These are phyloP conservation scores for Hepsetus odoe DNA, from an alignment of 2,113 vertebrate genomes.

Conservation along the genomic window DNA sequence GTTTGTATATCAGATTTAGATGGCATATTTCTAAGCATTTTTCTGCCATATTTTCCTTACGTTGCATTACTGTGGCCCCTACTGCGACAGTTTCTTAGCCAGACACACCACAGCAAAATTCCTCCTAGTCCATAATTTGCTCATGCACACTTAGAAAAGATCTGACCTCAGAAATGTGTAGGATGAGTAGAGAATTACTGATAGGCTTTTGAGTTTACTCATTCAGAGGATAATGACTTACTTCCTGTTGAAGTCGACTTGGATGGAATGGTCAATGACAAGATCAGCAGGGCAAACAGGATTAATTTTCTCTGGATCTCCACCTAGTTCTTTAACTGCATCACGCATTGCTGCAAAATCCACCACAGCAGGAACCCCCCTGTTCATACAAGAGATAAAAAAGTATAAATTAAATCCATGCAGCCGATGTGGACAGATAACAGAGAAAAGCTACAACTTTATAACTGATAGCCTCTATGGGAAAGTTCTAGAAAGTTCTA, in stretches of 20 bases:
- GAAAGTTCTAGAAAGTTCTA: neutral
- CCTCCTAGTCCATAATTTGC: neutral
- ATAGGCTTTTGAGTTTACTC: neutral
- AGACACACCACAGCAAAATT: neutral
- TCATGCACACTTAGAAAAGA: neutral
- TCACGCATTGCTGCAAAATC: constrained; percentile 98
- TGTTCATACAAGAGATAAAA: constrained; percentile 56
- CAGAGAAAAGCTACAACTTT: neutral
- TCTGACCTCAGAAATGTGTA: neutral
- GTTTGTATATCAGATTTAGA: neutral
- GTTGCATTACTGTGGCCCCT: neutral
- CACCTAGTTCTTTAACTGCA: constrained; percentile 88
- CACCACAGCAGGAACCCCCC: constrained; percentile 94
- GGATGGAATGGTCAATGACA: constrained; percentile 97
- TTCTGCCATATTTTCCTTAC: neutral
- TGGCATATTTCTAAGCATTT: neutral
- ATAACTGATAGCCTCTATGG: neutral
- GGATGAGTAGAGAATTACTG: neutral
- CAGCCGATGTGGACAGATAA: neutral
- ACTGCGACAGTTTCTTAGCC: neutral
- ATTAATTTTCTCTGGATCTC: constrained; percentile 94
- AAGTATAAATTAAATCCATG: neutral
- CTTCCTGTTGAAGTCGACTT: constrained; percentile 96
- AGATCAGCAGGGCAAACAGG: constrained; percentile 95
- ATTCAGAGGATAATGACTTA: constrained; percentile 64